These are phyloP conservation scores for Folsomia manolachei DNA, from an alignment of 2,888 invertebrate species.

Conservation along the genomic window DNA sequence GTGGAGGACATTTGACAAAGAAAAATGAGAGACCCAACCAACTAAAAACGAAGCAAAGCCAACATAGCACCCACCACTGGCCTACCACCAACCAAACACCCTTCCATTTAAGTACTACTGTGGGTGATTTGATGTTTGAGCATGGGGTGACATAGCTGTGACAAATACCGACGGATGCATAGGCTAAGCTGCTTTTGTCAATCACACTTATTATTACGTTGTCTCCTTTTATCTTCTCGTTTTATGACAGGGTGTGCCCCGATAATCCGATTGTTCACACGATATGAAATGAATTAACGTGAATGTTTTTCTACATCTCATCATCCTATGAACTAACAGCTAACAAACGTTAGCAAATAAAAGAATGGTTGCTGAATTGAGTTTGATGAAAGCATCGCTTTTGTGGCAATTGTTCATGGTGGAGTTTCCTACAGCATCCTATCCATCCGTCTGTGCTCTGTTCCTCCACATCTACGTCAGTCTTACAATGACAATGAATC, in stretches of 20 bases:
- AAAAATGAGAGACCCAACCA: background rate
- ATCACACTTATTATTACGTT: constrained; percentile 10
- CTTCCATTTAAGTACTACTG: too few species aligned
- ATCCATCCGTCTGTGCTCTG: background rate
- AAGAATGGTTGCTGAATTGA: background rate
- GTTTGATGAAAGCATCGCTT: background rate
- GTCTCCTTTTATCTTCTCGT: constrained; percentile 7
- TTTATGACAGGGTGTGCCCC: constrained; percentile 3
- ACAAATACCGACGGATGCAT: background rate
- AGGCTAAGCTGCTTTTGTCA: constrained; percentile 7
- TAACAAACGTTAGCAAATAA: background rate
- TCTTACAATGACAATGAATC: background rate
- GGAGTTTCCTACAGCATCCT: background rate
- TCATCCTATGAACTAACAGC: background rate
- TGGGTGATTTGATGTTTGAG: too few species aligned
- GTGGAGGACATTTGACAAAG: background rate
- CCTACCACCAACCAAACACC: too few species aligned
- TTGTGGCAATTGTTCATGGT: too few species aligned
- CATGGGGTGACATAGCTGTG: constrained; percentile 2
- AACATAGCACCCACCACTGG: background rate
- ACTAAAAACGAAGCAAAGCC: background rate
- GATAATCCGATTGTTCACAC: constrained; percentile 6
- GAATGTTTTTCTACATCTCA: too few species aligned
- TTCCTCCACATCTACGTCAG: too few species aligned
- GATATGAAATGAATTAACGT: constrained; percentile 10